Evolutionary conservation across 2,113 vertebrate genomes (phyloP).

Genomic region (Chunga burmeisteri): DNA sequence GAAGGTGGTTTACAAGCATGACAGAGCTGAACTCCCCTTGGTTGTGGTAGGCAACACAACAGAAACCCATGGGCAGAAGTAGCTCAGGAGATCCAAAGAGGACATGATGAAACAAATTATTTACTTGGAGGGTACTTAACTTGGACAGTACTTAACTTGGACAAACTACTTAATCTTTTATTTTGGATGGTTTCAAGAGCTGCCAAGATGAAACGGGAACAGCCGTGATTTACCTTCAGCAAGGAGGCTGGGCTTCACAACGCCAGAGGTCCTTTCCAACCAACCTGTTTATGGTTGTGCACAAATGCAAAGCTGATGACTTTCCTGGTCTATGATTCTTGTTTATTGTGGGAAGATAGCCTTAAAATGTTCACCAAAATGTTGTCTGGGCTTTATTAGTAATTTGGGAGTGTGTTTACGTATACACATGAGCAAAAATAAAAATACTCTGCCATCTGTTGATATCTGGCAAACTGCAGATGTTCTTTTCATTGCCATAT

Average conservation of each 20-base stretch:
- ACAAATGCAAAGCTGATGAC: neutral
- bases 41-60: neutral
- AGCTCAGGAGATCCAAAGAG: neutral
- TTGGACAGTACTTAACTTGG: neutral
- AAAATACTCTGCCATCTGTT: neutral
- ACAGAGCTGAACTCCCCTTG: neutral
- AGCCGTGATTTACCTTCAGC: neutral
- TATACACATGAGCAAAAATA: neutral
- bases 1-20: rapidly evolving
- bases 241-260: neutral
- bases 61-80: neutral
- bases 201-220: neutral
- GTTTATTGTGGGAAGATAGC: neutral
- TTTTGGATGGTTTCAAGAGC: neutral
- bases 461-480: neutral
- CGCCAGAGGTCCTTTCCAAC: neutral
- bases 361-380: neutral
- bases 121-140: neutral
- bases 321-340: neutral
- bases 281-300: no score
- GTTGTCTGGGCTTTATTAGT: neutral
- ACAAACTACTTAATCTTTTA: neutral
- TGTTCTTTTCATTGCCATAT: neutral
- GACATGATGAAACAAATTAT: neutral
- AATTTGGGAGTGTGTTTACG: neutral